phyloP scores from a whole-genome alignment of 2,113 vertebrate species.

The Tichodroma muraria region DNA sequence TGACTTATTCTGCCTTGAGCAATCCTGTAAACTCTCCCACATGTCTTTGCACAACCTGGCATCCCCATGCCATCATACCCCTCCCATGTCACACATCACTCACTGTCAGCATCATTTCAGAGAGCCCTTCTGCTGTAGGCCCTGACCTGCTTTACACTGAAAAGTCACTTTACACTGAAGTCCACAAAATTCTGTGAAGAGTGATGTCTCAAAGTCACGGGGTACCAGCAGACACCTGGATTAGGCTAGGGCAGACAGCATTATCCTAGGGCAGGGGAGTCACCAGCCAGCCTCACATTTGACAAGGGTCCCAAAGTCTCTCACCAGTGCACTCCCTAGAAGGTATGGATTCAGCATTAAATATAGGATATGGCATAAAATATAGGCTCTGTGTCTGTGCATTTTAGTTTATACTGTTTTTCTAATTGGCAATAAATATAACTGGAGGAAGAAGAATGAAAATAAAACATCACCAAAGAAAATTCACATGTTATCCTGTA shows the following conservation, averaged over 20 bases:
- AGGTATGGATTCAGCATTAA: too few species aligned
- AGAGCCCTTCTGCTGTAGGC: neutral
- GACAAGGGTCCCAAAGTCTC: neutral
- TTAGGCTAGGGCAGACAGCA: neutral
- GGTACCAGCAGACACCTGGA: neutral
- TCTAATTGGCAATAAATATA: neutral
- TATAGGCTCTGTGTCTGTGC: neutral
- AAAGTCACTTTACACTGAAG: neutral
- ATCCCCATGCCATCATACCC: neutral
- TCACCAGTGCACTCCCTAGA: neutral
- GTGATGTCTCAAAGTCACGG: neutral
- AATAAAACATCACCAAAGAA: neutral
- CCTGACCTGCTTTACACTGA: neutral
- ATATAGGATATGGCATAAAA: rapidly evolving
- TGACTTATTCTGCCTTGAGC: neutral
- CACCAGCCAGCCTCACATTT: neutral
- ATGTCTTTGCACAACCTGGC: neutral
- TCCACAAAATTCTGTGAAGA: neutral
- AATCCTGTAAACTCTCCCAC: neutral
- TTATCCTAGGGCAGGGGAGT: neutral
- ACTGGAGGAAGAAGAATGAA: neutral
- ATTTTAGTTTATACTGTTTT: neutral
- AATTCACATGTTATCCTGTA: neutral
- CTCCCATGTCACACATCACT: neutral
- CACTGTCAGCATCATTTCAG: neutral